phyloP scores from a whole-genome alignment of 2,797 vertebrate genomes.

The Lophius americanus region DNA sequence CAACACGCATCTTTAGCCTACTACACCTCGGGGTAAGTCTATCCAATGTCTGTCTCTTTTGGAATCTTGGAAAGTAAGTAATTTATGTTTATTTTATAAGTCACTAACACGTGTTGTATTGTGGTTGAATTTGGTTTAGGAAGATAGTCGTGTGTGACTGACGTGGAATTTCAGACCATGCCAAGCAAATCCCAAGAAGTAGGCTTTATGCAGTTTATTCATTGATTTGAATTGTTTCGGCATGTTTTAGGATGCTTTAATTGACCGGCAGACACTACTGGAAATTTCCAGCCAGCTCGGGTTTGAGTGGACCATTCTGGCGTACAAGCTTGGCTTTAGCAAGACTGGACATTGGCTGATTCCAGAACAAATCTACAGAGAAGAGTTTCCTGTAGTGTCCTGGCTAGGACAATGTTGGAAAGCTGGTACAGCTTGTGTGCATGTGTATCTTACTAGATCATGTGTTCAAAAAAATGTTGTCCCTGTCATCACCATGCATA shows the following conservation, averaged over 20 bases:
- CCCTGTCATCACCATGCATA: background rate
- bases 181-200: constrained; percentile 86
- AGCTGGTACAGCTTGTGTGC: constrained; percentile 73
- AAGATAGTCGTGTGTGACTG: constrained; percentile 8
- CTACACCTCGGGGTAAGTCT: constrained; percentile 19
- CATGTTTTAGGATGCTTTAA: constrained; percentile 82
- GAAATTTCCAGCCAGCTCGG: constrained; percentile 81
- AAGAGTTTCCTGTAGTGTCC: constrained; percentile 76
- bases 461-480: no score
- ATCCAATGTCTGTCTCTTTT: background rate
- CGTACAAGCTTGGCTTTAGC: constrained; percentile 83
- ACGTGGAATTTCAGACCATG: constrained; percentile 71
- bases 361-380: constrained; percentile 75
- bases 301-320: constrained; percentile 85
- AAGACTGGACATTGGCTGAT: constrained; percentile 78
- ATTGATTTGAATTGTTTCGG: background rate
- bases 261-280: constrained; percentile 83
- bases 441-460: background rate
- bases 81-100: background rate
- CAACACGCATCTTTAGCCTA: constrained; percentile 18
- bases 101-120: background rate
- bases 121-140: constrained; percentile 1
- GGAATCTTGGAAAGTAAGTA: background rate
- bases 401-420: constrained; percentile 84
- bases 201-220: constrained; percentile 32